phyloP scores from a whole-genome alignment of 1,140 invertebrate genomes.

The Tetragnatha versicolor region DNA sequence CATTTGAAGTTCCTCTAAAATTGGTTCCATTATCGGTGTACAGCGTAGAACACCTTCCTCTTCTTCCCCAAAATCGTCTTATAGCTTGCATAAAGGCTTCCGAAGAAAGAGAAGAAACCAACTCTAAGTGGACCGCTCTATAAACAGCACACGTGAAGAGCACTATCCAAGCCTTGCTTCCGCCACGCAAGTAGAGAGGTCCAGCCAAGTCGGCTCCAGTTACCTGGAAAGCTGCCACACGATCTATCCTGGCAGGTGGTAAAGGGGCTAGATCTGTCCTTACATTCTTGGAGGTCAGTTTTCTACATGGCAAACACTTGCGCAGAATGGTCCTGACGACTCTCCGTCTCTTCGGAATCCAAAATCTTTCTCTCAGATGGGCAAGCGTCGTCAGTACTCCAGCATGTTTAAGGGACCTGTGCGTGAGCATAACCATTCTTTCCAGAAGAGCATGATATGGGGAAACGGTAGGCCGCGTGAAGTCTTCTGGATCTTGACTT shows the following conservation, averaged over 20 bases:
- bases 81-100: constrained; percentile 62
- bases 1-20: constrained; percentile 60
- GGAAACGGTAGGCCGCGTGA: background rate
- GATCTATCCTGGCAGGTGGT: background rate
- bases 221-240: constrained; percentile 8
- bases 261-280: background rate
- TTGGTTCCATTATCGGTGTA: constrained; percentile 64
- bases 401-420: background rate
- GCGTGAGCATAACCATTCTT: background rate
- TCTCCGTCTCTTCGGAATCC: constrained; percentile 23
- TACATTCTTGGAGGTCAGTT: background rate
- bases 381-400: background rate
- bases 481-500: constrained; percentile 2
- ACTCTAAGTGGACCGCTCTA: constrained; percentile 60
- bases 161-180: constrained; percentile 28
- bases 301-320: constrained; percentile 8
- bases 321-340: background rate
- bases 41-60: constrained; percentile 60
- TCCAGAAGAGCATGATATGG: constrained; percentile 1
- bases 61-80: constrained; percentile 62
- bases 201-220: constrained; percentile 19
- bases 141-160: constrained; percentile 29
- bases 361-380: constrained; percentile 15
- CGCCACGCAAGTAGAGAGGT: constrained; percentile 3
- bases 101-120: constrained; percentile 61